Base-by-base conservation (phyloP, 2,888 invertebrate genomes). In the Cantharis nigra region DNA sequence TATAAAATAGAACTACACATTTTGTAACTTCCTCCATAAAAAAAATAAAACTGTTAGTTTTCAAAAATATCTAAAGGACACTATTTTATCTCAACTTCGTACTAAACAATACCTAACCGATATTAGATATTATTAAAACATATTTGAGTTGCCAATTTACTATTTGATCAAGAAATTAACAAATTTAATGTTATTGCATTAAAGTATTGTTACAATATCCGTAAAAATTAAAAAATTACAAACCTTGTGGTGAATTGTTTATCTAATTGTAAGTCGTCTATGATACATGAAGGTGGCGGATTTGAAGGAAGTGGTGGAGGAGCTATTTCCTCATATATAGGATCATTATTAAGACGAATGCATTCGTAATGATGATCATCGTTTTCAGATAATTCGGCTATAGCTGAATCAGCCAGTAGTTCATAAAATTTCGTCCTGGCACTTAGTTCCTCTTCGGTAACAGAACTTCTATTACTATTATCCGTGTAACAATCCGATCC, bases 281-380 rank as follows among this genome's bases (percentile, higher is more conserved):
- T 78, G 20, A 92, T 89, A n/a, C 91, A 90, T 79, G 91, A 90
- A 0, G 96, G 96, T 1, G 96, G 96, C 16, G 95, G 95, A 84
- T 93, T 94, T 0, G 93, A 87, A 1, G 96, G 96, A 83, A 96
- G 87, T 3, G 96, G 96, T 13, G 95, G 95, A 74, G 95, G 95
- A 83, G 94, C 94, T 80, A 94, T 94, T 87, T 94, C 94, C 88
- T 95, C 95, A 85, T 95, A 95, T 84, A 95, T 95, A 3, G 94
- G 95, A 88, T 94, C 94, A 74, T 90, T 90, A 83, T 92, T 91
- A 1, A 92, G 85, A 78, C 91, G 90, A 80, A 94, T 94, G 73
- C 93, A 93, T 86, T 94, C 94, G 83, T 94, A 94, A 84, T 93
- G 93, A 87, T 94, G 94, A 83, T 93, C 92, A 80, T 92, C 92